Evolutionary conservation across 2,888 invertebrate species (phyloP).

Genomic region (Meta bourneti): DNA sequence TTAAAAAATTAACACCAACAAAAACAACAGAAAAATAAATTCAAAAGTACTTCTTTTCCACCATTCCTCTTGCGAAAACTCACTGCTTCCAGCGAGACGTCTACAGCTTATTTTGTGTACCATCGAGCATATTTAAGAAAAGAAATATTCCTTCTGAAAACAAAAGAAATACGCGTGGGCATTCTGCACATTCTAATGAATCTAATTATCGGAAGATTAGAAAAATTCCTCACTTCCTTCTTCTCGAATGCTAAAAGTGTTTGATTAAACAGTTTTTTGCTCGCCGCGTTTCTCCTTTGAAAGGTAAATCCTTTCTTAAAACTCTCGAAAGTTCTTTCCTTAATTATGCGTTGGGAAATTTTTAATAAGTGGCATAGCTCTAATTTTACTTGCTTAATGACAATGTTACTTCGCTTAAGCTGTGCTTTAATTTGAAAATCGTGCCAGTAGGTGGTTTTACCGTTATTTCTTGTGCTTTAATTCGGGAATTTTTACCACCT

Average conservation of each 20-base stretch:
- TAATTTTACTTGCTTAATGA: slow-evolving; percentile 45
- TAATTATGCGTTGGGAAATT: slow-evolving; percentile 44
- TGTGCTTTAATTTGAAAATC: slow-evolving; percentile 18
- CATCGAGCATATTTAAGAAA: background rate
- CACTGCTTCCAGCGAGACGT: background rate
- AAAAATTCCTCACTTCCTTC: slow-evolving; percentile 13
- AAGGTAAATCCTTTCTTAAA: background rate
- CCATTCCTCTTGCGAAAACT: background rate
- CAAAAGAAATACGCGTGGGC: slow-evolving; percentile 3
- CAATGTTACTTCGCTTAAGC: slow-evolving; percentile 12
- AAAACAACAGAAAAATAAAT: background rate
- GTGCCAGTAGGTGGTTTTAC: background rate
- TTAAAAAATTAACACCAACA: background rate
- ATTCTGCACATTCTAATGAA: slow-evolving; percentile 36
- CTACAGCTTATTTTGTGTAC: background rate
- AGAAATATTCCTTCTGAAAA: slow-evolving; percentile 8
- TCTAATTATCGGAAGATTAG: slow-evolving; percentile 54
- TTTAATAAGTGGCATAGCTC: slow-evolving; percentile 43
- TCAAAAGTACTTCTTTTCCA: background rate
- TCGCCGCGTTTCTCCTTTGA: background rate
- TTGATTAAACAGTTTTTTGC: slow-evolving; percentile 36
- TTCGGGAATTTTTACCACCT: slow-evolving; percentile 35
- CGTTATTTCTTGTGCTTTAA: slow-evolving; percentile 18
- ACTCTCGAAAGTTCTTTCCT: slow-evolving; percentile 46
- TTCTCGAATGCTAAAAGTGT: slow-evolving; percentile 12